Percentiles rank a stretch among this genome's conserved stretches.
phyloP scores from a whole-genome alignment of 2,888 invertebrate genomes.

The Perizoma flavofasciatum region DNA sequence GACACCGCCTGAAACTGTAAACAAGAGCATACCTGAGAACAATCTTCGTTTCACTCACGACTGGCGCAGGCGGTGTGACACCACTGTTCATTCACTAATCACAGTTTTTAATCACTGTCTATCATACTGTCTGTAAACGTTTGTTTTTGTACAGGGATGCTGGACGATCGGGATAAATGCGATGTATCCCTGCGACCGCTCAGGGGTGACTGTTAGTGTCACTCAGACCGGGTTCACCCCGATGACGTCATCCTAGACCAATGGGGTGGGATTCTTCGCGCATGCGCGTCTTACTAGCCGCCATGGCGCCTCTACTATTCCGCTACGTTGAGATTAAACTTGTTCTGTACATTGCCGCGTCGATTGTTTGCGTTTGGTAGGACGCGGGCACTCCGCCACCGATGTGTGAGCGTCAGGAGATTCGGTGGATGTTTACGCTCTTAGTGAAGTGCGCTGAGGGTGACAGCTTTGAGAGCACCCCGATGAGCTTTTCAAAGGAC shows the following conservation, averaged over 20 bases:
- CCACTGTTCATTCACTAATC: conserved; percentile 48
- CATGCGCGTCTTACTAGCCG: conserved; percentile 76
- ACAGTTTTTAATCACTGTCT: conserved; percentile 55
- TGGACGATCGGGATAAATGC: conserved; percentile 49
- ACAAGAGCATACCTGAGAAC: conserved; percentile 54
- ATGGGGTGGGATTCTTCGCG: conserved; percentile 71
- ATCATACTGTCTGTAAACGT: conserved; percentile 53
- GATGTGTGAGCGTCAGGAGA: conserved; percentile 52
- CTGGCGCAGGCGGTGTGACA: conserved; percentile 32
- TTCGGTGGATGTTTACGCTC: conserved; percentile 59
- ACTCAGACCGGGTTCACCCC: conserved; percentile 78
- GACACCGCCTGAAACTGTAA: conserved; percentile 62
- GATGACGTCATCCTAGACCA: conserved; percentile 82
- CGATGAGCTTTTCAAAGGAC: conserved; percentile 80
- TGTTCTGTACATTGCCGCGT: conserved; percentile 64
- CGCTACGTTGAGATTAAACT: conserved; percentile 46
- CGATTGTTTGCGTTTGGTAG: conserved; percentile 45
- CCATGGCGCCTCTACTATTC: conserved; percentile 70
- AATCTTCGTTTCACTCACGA: conserved; percentile 26
- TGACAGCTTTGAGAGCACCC: conserved; percentile 79
- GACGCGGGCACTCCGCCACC: conserved; percentile 43
- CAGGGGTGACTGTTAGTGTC: conserved; percentile 81
- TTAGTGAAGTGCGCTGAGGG: conserved; percentile 71
- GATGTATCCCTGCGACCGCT: conserved; percentile 64
- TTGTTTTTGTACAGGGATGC: conserved; percentile 62